Percentiles rank a stretch among this genome's conserved stretches.
phyloP scores from a whole-genome alignment of 2,113 vertebrate genomes.

The Mesitornis unicolor region DNA sequence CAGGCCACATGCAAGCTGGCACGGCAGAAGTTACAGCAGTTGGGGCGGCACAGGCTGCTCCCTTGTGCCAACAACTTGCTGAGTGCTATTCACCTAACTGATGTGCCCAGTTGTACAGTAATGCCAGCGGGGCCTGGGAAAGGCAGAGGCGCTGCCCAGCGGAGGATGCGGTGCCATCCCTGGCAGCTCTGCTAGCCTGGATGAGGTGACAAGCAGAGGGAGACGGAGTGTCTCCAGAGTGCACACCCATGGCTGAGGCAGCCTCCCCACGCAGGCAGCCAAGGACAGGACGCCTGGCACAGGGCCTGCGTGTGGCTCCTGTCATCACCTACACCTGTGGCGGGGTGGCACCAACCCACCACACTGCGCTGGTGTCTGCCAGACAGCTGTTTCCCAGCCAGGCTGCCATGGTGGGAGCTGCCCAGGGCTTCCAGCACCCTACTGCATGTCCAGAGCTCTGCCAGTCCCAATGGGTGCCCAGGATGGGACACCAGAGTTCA shows the following conservation, averaged over 20 bases:
- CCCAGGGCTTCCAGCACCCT: neutral
- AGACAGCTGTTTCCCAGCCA: neutral
- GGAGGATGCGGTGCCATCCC: neutral
- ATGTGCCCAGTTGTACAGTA: neutral
- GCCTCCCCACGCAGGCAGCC: neutral
- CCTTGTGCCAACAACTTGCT: neutral
- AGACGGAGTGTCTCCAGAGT: neutral
- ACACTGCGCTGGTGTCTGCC: fast-evolving
- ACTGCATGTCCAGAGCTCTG: neutral
- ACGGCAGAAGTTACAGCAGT: fast-evolving
- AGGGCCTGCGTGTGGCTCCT: neutral
- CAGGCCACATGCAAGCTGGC: neutral
- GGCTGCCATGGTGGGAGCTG: neutral
- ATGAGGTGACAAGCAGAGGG: neutral
- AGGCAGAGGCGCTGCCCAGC: neutral
- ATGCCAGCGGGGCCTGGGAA: fast-evolving
- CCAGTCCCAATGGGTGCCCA: neutral
- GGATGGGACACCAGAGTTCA: neutral
- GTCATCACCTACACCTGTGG: neutral
- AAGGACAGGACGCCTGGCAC: neutral
- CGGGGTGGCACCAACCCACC: neutral
- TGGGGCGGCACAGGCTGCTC: neutral
- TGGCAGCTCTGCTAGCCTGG: neutral
- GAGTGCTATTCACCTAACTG: neutral
- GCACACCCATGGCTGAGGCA: neutral